phyloP scores from a whole-genome alignment of 2,797 vertebrate species.

The Cryptoblepharus egeriae region DNA sequence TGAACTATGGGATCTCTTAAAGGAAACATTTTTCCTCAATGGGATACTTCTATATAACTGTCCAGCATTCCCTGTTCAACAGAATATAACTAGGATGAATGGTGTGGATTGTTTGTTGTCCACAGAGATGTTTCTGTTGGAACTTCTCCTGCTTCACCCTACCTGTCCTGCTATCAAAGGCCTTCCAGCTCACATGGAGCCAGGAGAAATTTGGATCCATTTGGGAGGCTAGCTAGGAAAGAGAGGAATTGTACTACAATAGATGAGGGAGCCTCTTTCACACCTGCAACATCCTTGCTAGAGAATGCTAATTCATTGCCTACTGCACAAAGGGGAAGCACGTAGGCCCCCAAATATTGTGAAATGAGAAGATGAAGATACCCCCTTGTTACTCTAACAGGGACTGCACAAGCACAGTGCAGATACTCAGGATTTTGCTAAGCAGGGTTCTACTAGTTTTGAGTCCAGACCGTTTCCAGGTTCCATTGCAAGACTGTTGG shows the following conservation, averaged over 20 bases:
- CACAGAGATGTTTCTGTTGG: not conserved
- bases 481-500: constrained; percentile 15
- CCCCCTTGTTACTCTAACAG: not conserved
- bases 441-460: not conserved
- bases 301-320: not conserved
- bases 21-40: not conserved
- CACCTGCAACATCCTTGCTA: not conserved
- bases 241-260: not conserved
- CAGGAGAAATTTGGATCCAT: not conserved
- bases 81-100: not conserved
- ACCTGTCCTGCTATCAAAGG: not conserved
- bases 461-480: not conserved
- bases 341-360: not conserved
- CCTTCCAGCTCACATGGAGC: not conserved
- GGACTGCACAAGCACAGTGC: not conserved
- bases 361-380: not conserved
- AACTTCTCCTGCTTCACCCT: not conserved
- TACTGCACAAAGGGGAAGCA: not conserved
- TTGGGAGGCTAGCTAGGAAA: not conserved
- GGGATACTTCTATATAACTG: not conserved
- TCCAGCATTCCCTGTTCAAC: not conserved
- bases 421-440: constrained; percentile 31
- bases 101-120: not conserved
- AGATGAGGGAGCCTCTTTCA: not conserved
- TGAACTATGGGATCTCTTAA: not conserved